Base-by-base conservation (phyloP, 2,113 vertebrate genomes). In the Cyanoderma ruficeps region DNA sequence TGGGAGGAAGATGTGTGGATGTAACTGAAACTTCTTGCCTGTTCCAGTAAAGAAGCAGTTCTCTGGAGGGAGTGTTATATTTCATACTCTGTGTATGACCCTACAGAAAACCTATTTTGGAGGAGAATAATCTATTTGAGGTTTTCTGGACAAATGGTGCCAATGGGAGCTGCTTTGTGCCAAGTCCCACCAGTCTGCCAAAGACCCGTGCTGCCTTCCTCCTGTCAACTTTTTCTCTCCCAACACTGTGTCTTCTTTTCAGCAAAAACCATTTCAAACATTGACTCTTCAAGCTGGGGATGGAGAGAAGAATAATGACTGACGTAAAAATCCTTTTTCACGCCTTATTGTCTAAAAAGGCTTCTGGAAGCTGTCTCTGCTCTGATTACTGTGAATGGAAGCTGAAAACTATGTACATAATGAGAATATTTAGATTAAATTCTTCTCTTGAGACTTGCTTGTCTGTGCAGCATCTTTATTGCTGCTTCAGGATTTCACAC, bases 381-480 rank as follows among this genome's bases (percentile, higher is more conserved):
- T 82, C 86, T 82, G 59, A 82, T 90, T 50, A 55, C 81, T 71
- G 56, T 52, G 90, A 97, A 87, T 81, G 82, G 87, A 90, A 94
- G 64, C 91, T 86, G 95, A 95, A 95, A 87, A 39, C 85, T 78
- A 5, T 77, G 61, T 57, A 37, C 72, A 68, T 96, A 95, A 92
- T 91, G 90, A 97, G 95, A 93, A 70, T 96, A 77, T 89, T 85
- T 90, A 91, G 93, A 94, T 96, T 93, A 96, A 68, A 94, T 44
- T 55, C 77, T 88, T 70, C 93, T 78, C 42, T 84, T 64, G 82
- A 92, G 87, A 89, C 69, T 83, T 88, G 53, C 84, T 33, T 41
- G 93, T 89, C 93, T 91, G 78, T 65, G 46, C 78, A 42, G 91
- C 88, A 70, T 86, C 86, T 65, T 84, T 96, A 93, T 93, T 75